Conservation (phyloP, 2,888 invertebrate genomes). For the Stictocephala bisonia region DNA sequence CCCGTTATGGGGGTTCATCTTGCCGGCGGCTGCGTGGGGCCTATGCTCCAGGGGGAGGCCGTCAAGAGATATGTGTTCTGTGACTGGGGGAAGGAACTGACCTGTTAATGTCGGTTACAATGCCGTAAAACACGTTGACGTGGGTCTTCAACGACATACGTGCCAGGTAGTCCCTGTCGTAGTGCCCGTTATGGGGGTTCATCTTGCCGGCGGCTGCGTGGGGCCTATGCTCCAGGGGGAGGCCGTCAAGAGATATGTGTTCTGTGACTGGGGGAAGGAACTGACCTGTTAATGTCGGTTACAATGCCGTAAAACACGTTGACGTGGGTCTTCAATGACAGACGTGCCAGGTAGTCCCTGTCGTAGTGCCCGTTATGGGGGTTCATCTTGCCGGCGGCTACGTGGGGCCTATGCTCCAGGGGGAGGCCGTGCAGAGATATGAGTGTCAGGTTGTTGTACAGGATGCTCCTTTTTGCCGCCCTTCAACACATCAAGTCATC, state of each 20-base stretch:
- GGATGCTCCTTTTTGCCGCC: not conserved
- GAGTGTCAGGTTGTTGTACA: conserved; percentile 3
- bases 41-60: not conserved
- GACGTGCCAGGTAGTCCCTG: not conserved
- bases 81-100: no score
- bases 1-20: conserved; percentile 7
- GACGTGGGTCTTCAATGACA: conserved; percentile 7
- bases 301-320: conserved; percentile 17
- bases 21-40: conserved; percentile 1
- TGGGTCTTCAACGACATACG: conserved; percentile 4
- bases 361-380: conserved; percentile 6
- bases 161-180: conserved; percentile 2
- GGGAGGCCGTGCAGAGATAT: conserved; percentile 20
- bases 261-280: no score
- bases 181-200: not conserved
- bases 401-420: not conserved
- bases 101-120: conserved; percentile 9
- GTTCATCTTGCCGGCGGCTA: conserved; percentile 4
- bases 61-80: conserved; percentile 11
- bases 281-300: conserved; percentile 4
- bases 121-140: conserved; percentile 17
- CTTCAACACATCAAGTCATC: no score
- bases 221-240: not conserved
- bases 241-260: conserved; percentile 15
- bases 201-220: conserved; percentile 6